phyloP scores from a whole-genome alignment of 2,797 vertebrate genomes.

The Kryptopterus vitreolus region DNA sequence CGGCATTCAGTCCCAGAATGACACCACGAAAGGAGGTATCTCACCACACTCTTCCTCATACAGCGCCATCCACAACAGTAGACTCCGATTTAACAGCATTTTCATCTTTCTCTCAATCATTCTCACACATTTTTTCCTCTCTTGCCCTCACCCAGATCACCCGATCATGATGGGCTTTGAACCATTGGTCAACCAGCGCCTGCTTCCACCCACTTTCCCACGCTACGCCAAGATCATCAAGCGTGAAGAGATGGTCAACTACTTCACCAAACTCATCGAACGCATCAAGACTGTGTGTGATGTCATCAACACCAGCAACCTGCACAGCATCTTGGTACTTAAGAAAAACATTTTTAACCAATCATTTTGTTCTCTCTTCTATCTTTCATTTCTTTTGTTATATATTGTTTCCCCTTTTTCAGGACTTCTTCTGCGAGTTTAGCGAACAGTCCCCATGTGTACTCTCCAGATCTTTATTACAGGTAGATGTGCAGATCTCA shows the following conservation, averaged over 20 bases:
- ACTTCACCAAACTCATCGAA: conserved; percentile 95
- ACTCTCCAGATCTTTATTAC: conserved; percentile 94
- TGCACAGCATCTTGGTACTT: conserved; percentile 95
- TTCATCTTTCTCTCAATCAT: background rate
- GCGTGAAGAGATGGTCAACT: conserved; percentile 97
- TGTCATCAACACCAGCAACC: conserved; percentile 93
- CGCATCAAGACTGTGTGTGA: conserved; percentile 97
- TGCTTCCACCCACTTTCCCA: conserved; percentile 96
- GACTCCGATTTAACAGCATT: background rate
- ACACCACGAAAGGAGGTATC: conserved; percentile 97
- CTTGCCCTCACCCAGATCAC: conserved; percentile 80
- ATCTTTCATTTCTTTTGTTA: background rate
- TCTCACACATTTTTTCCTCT: background rate
- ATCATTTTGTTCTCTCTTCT: background rate
- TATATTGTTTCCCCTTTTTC: background rate
- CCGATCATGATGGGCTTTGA: conserved; percentile 99
- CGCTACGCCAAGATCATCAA: conserved; percentile 99
- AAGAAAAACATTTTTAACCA: background rate
- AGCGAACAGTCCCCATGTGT: conserved; percentile 98
- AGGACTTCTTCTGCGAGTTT: conserved; percentile 99
- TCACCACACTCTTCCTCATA: background rate
- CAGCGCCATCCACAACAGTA: background rate
- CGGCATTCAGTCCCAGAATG: conserved; percentile 96
- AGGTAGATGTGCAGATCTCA: conserved; percentile 70
- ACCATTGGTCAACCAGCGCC: conserved; percentile 95